These are phyloP conservation scores for Cinara cedri DNA, from an alignment of 2,888 invertebrate genomes.

Conservation along the genomic window DNA sequence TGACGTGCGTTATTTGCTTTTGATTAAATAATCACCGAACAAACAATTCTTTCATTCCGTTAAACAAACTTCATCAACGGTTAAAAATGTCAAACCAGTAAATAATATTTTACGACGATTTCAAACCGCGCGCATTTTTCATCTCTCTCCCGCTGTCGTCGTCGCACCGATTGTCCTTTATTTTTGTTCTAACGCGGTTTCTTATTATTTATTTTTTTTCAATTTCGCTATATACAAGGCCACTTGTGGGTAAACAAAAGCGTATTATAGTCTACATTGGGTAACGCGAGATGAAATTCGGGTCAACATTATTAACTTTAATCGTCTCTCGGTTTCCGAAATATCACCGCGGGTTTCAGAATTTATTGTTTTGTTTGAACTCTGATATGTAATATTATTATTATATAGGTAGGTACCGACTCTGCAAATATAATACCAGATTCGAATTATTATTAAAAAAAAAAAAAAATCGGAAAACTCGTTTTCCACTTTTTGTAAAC, in stretches of 20 bases:
- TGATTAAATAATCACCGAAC: constrained; percentile 55
- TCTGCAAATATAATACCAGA: too few relatives aligned
- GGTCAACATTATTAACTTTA: constrained; percentile 46
- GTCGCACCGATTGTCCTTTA: neutral
- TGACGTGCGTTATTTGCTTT: constrained; percentile 50
- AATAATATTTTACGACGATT: constrained; percentile 46
- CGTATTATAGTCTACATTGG: constrained; percentile 17
- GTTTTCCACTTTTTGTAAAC: too few relatives aligned
- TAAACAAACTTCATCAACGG: constrained; percentile 48
- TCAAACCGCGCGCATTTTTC: neutral
- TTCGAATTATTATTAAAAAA: too few relatives aligned
- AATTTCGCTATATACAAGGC: neutral
- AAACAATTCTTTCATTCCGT: constrained; percentile 54
- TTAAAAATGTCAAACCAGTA: constrained; percentile 43
- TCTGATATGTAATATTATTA: too few relatives aligned
- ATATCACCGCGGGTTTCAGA: too few relatives aligned
- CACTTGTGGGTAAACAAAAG: constrained; percentile 9
- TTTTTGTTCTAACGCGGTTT: neutral
- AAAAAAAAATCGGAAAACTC: too few relatives aligned
- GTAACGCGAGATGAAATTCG: constrained; percentile 1
- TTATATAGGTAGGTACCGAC: too few relatives aligned
- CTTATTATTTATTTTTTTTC: neutral
- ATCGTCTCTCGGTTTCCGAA: neutral
- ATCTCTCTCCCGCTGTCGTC: neutral
- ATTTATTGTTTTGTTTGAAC: too few relatives aligned